These are phyloP conservation scores for Loripinus fragilis DNA, from an alignment of 2,888 invertebrate species.

Conservation along the genomic window DNA sequence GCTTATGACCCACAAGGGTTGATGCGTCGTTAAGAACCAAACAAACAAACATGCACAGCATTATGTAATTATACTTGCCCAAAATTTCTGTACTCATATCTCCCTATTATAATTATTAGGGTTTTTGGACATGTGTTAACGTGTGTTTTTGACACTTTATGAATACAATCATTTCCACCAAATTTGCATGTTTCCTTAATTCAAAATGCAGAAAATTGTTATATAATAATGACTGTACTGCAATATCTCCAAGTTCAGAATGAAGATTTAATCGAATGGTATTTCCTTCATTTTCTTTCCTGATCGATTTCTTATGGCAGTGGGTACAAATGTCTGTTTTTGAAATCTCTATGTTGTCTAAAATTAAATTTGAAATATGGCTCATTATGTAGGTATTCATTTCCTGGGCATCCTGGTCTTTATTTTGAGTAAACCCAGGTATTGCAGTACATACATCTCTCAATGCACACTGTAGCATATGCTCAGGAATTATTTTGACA, in stretches of 20 bases:
- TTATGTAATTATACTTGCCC: neutral
- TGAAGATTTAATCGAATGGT: constrained; percentile 3
- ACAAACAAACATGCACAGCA: neutral
- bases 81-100: neutral
- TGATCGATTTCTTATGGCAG: neutral
- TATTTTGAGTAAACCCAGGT: constrained; percentile 13
- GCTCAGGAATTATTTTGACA: neutral
- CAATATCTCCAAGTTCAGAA: neutral
- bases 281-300: constrained; percentile 9
- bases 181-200: neutral
- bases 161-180: neutral
- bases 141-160: constrained; percentile 7
- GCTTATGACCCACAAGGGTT: too few relatives aligned
- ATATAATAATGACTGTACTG: constrained; percentile 2
- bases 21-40: too few relatives aligned
- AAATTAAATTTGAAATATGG: constrained; percentile 3
- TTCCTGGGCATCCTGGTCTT: constrained; percentile 22
- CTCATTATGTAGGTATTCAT: constrained; percentile 9
- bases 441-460: constrained; percentile 20
- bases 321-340: neutral
- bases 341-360: constrained; percentile 3
- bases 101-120: neutral
- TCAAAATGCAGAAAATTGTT: neutral
- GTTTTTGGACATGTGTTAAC: neutral
- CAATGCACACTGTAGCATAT: constrained; percentile 12